phyloP scores from a whole-genome alignment of 2,797 vertebrate species.

The Spatula clypeata region DNA sequence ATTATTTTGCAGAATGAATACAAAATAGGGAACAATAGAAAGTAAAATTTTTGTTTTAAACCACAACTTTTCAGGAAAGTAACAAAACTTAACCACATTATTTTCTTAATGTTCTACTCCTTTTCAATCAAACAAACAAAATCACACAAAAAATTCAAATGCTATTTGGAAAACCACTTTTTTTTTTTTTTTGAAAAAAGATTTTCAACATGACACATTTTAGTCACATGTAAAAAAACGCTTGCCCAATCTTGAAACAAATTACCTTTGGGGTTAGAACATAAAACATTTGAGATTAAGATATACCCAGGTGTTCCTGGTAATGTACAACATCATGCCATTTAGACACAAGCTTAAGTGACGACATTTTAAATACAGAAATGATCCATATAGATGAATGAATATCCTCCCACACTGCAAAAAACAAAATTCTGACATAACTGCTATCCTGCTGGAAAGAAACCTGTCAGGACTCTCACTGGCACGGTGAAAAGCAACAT shows the following conservation, averaged over 20 bases:
- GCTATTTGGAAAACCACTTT: background rate
- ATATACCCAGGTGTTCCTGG: background rate
- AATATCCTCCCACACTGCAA: background rate
- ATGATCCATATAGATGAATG: background rate
- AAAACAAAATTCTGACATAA: conserved; percentile 14
- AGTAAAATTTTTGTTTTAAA: background rate
- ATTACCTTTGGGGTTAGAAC: background rate
- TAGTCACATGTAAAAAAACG: background rate
- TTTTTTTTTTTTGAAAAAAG: background rate
- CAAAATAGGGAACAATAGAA: background rate
- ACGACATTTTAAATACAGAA: background rate
- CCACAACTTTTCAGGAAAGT: background rate
- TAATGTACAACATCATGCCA: background rate
- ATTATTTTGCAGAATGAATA: background rate
- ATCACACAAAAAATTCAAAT: background rate
- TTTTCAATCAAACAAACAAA: background rate
- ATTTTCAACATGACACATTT: background rate
- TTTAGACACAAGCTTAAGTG: background rate
- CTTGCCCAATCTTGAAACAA: background rate
- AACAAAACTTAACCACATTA: background rate
- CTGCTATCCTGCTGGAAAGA: conserved; percentile 41
- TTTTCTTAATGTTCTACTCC: background rate
- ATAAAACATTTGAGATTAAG: background rate
- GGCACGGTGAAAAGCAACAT: conserved; percentile 50
- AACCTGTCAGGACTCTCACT: conserved; percentile 64